Conservation (phyloP, 2,113 vertebrate species). For the Pluvianellus socialis region DNA sequence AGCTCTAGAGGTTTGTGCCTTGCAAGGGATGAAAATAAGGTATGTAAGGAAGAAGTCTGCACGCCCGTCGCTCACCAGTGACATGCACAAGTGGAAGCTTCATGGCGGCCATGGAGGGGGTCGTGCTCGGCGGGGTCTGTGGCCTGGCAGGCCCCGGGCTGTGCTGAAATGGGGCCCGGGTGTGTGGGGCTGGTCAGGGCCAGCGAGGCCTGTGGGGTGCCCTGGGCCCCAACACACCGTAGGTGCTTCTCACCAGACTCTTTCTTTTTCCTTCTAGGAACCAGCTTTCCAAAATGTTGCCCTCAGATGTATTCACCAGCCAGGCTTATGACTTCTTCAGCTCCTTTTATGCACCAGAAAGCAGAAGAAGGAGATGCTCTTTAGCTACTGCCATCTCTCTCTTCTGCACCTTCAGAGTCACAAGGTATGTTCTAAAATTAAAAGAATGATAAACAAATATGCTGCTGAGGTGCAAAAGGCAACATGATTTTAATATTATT, state of each 20-base stretch:
- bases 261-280: not conserved
- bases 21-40: not conserved
- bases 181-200: not conserved
- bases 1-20: not conserved
- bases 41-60: not conserved
- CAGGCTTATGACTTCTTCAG: not conserved
- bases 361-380: not conserved
- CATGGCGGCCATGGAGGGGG: fast-evolving
- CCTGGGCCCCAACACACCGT: fast-evolving
- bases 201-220: fast-evolving
- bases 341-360: not conserved
- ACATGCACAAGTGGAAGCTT: not conserved
- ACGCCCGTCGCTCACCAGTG: fast-evolving
- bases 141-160: not conserved
- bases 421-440: not conserved
- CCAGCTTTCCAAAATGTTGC: not conserved
- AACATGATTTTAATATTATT: not conserved
- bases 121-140: fast-evolving
- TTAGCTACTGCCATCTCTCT: not conserved
- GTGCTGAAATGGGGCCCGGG: not conserved
- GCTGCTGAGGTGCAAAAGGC: not conserved
- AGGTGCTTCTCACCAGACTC: fast-evolving
- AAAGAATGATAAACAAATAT: not conserved
- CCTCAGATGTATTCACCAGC: not conserved
- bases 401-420: not conserved